Evolutionary conservation across 2,888 invertebrate species (phyloP), one percentile per base, ranked within the genome.

Genomic region (Fissipunctia ypsillon): DNA sequence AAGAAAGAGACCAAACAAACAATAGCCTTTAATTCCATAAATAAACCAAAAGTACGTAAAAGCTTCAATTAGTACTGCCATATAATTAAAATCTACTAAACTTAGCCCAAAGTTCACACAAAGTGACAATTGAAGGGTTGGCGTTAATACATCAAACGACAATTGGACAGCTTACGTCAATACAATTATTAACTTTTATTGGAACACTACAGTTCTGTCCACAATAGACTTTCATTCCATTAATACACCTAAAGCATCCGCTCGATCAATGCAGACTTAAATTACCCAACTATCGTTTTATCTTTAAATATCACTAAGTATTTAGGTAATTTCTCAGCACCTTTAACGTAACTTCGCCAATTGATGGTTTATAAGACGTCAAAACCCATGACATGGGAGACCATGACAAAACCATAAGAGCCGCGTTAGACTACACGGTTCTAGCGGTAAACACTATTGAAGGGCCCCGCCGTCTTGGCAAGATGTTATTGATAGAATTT

Each of bases 401-500:
- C 76, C 74, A 67, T 87, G 84, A 87, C 78, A 86, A 87, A 88
- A 87, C 88, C 90, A 86, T 88, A 85, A 89, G 85, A 90, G 91
- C 89, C 88, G 88, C 88, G 90, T 91, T 91, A 90, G 92, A 92
- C 94, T 93, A 91, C 92, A 91, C 91, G 89, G 90, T 90, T 88
- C 90, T 87, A 85, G 89, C 87, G 91, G 93, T 95, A 95, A 95
- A 93, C 94, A 95, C 93, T 95, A 93, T 90, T 93, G 95, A 95
- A 92, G 92, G 93, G 93, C 84, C 90, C 93, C 92, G 94, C 92
- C 94, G 89, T 92, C 93, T 92, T 92, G 90, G 92, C 93, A 89
- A 91, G 89, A 91, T 92, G 91, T 93, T 95, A 95, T 95, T 96
- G 95, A 96, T 96, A 95, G 92, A 95, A 96, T 95, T 96, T 96